These are phyloP conservation scores for Rhagoletis zephyria DNA, from an alignment of 1,140 invertebrate species.

Conservation along the genomic window DNA sequence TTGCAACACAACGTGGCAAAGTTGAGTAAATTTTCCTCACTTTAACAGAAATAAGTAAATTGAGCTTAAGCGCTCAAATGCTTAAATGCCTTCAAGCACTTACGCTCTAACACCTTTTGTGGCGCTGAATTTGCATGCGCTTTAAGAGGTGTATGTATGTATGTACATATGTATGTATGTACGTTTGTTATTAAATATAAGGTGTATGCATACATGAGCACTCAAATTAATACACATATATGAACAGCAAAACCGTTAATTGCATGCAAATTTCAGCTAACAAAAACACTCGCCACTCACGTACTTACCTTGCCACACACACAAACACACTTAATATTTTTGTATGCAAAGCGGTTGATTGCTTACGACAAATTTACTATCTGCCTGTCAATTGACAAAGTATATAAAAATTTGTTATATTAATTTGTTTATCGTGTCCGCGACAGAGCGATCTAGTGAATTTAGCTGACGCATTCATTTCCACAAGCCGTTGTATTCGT, in stretches of 20 bases:
- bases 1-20: background rate
- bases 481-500: background rate
- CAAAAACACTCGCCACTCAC: background rate
- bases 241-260: slow-evolving; percentile 5
- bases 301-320: background rate
- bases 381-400: slow-evolving; percentile 12
- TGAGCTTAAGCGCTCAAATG: slow-evolving; percentile 23
- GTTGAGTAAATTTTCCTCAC: background rate
- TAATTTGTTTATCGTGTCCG: slow-evolving; percentile 30
- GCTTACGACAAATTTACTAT: slow-evolving; percentile 21
- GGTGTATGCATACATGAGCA: background rate
- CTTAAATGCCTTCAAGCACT: slow-evolving; percentile 22
- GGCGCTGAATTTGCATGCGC: slow-evolving; percentile 19
- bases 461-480: slow-evolving; percentile 1
- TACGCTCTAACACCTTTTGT: slow-evolving; percentile 13
- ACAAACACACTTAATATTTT: background rate
- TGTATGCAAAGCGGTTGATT: slow-evolving; percentile 11
- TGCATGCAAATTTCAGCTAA: slow-evolving; percentile 10
- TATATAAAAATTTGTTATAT: slow-evolving; percentile 26
- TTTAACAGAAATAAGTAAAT: slow-evolving; percentile 16
- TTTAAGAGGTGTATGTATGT: background rate
- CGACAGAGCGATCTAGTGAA: background rate
- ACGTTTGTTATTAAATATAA: background rate
- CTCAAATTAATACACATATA: background rate
- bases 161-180: background rate